A percentile compares a stretch with the other conserved stretches of the same genome.
Conservation (phyloP, 2,797 vertebrate species). For the Danio choprae region DNA sequence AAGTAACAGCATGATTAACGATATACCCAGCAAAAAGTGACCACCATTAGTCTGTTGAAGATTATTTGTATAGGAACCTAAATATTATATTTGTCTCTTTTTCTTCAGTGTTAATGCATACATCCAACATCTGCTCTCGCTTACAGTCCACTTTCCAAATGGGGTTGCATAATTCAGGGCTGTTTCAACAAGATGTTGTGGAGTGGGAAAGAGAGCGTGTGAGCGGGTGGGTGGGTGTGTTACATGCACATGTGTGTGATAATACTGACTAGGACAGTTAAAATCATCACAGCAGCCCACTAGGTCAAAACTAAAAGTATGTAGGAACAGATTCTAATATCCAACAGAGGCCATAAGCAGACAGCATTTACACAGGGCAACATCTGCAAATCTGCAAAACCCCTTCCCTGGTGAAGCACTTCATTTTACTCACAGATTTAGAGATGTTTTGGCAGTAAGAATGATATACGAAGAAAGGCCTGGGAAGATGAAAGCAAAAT, state of each 20-base stretch:
- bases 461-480: background rate
- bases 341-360: background rate
- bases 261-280: slow-evolving; percentile 6
- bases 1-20: background rate
- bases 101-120: slow-evolving; percentile 67
- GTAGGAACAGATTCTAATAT: background rate
- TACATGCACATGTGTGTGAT: slow-evolving; percentile 29
- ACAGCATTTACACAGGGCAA: background rate
- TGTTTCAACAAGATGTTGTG: slow-evolving; percentile 66
- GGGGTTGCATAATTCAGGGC: slow-evolving; percentile 58
- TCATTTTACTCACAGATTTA: background rate
- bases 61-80: background rate
- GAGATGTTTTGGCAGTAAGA: background rate
- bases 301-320: background rate
- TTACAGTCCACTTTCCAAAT: slow-evolving; percentile 69
- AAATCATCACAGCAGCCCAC: background rate
- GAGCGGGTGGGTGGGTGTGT: slow-evolving; percentile 43
- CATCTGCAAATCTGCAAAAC: background rate
- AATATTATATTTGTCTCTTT: slow-evolving; percentile 31
- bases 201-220: slow-evolving; percentile 37
- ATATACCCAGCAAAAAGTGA: background rate
- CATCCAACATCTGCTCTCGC: slow-evolving; percentile 77
- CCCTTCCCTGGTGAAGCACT: background rate
- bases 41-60: slow-evolving; percentile 22
- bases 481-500: background rate